Conservation (phyloP, 2,797 vertebrate species). For the Gephyroberyx darwinii region DNA sequence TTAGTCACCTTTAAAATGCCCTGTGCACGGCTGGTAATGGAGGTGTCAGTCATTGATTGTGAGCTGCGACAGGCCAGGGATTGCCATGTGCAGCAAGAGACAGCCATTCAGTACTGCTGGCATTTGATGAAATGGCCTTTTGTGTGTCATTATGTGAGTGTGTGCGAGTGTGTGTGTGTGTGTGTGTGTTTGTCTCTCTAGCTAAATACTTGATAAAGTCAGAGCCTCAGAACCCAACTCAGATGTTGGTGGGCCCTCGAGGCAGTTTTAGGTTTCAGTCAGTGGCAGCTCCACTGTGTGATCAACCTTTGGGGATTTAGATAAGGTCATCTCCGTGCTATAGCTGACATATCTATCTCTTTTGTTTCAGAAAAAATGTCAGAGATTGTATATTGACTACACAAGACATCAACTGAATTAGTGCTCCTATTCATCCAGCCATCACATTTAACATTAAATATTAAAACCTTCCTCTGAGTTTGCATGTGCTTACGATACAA, state of each 20-base stretch:
- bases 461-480: neutral
- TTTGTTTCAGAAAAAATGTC: conserved; percentile 24
- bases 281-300: conserved; percentile 57
- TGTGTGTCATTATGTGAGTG: conserved; percentile 54
- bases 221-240: conserved; percentile 40
- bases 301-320: conserved; percentile 55
- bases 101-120: conserved; percentile 66
- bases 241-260: conserved; percentile 50
- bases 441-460: conserved; percentile 5
- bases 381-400: neutral
- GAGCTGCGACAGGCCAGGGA: conserved; percentile 44
- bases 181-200: conserved; percentile 4
- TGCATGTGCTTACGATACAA: too few species aligned
- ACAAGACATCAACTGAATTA: conserved; percentile 3
- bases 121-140: conserved; percentile 74
- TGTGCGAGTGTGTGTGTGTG: neutral
- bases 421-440: conserved; percentile 14
- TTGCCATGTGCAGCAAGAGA: conserved; percentile 54
- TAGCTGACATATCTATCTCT: conserved; percentile 35
- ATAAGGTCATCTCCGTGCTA: conserved; percentile 50
- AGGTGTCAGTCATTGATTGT: conserved; percentile 70
- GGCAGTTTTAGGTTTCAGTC: conserved; percentile 57
- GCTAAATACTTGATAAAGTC: conserved; percentile 70
- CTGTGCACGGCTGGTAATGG: conserved; percentile 46
- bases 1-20: conserved; percentile 63